A percentile compares a stretch with the other conserved stretches of the same genome.
Evolutionary conservation across 23 tunicate genomes (phyloP).

Genomic region (Botrylloides violaceus): DNA sequence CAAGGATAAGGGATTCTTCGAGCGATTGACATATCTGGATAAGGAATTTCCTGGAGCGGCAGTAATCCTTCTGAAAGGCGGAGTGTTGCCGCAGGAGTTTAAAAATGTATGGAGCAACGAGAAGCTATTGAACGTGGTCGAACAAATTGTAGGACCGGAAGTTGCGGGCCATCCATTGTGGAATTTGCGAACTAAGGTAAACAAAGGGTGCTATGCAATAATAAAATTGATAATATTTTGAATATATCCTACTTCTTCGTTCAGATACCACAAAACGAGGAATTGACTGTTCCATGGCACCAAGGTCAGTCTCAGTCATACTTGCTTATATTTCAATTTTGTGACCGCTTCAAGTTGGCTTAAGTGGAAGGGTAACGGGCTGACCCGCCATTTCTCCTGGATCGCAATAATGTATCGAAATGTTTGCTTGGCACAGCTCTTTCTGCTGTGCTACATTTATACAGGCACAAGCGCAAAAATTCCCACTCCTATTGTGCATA

Average conservation of each 20-base stretch:
- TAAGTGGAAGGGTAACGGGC: too few relatives aligned
- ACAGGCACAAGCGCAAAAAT: too few relatives aligned
- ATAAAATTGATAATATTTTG: background rate
- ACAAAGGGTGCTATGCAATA: background rate
- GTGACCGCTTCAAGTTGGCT: too few relatives aligned
- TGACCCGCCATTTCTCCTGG: too few relatives aligned
- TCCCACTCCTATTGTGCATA: too few relatives aligned
- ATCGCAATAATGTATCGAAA: too few relatives aligned
- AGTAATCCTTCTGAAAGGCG: constrained; percentile 55
- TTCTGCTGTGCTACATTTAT: too few relatives aligned
- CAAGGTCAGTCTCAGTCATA: constrained; percentile 52
- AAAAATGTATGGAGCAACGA: constrained; percentile 69
- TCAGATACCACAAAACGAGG: constrained; percentile 83
- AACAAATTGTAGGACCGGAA: constrained; percentile 80
- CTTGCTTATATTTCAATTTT: too few relatives aligned
- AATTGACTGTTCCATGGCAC: constrained; percentile 88
- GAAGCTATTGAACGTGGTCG: constrained; percentile 58
- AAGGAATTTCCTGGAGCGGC: constrained; percentile 72
- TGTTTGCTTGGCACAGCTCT: too few relatives aligned
- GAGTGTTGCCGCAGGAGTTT: constrained; percentile 51
- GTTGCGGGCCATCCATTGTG: constrained; percentile 92
- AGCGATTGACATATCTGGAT: constrained; percentile 59
- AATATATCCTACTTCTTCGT: background rate
- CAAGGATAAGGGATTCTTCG: constrained; percentile 54
- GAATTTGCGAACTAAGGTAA: constrained; percentile 81